Base-by-base conservation (phyloP, 2,797 vertebrate genomes). In the Micromesistius poutassou region DNA sequence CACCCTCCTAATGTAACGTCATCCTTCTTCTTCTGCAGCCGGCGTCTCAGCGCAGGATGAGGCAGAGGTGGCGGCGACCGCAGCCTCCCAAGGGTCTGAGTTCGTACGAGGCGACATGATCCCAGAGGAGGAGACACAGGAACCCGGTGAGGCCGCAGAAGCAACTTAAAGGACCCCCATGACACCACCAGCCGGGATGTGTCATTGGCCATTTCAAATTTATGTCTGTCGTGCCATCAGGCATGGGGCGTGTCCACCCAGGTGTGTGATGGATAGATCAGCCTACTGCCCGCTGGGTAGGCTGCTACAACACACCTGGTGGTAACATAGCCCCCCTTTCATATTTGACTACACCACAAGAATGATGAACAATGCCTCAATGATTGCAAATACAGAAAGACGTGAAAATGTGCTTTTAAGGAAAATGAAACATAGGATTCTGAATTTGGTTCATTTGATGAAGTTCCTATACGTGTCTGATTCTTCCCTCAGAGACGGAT, bases 41-140 rank as follows among this genome's bases (percentile, higher is more conserved):
- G 86, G 86, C 79, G 84, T 87, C 28, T 50, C 38, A 75, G 78
- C 86, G 42, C 78, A 91, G 70, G 84, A 86, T 0, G 78, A 77
- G 0, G 35, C 76, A 0, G 77, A 76, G 1, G 66, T 74, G 1
- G 30, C 77, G 0, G 71, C 0, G 0, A n/a, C 42, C 0, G 4
- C 0, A 3, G 0, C 73, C 1, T 0, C 50, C 13, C 46, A 1
- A 0, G 0, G 25, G 13, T 74, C n/a, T 5, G 12, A 19, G 2
- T 0, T 25, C 0, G 4, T 82, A 71, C 79, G 89, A 81, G 91
- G 91, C 82, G 90, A 93, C 73, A 84, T 79, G 82, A 73, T 81
- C 38, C 73, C 71, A 22, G 8, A 1, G 62, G 19, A 84, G 9
- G 1, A 42, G 50, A 80, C 85, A 5, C 0, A 50, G 55, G 30